Conservation (phyloP, 2,113 vertebrate genomes). For the Anolis sagrei region DNA sequence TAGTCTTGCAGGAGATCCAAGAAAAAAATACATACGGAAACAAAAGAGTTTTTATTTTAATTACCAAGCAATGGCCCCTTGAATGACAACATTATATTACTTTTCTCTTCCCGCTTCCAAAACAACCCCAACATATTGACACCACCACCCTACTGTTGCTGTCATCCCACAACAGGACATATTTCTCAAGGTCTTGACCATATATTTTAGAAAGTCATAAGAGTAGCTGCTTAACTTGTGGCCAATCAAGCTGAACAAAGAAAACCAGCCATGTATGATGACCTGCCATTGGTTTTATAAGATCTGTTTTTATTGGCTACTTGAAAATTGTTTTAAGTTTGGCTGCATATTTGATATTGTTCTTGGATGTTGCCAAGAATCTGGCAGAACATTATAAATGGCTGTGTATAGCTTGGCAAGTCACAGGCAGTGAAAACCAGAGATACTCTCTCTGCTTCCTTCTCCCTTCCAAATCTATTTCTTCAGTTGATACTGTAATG, state of each 20-base stretch:
- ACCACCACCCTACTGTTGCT: slow-evolving; percentile 21
- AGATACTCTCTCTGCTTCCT: slow-evolving; percentile 49
- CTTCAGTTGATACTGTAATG: neutral
- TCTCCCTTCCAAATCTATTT: neutral
- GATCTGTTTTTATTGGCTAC: slow-evolving; percentile 15
- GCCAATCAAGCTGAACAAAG: neutral
- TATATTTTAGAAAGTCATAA: slow-evolving; percentile 56
- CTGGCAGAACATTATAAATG: neutral
- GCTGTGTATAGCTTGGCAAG: neutral
- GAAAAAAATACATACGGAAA: slow-evolving; percentile 84
- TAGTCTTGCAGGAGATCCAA: slow-evolving; percentile 87
- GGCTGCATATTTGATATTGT: neutral
- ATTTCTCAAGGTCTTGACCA: slow-evolving; percentile 51
- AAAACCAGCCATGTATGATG: neutral
- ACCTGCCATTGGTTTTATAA: neutral
- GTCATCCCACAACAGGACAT: slow-evolving; percentile 57
- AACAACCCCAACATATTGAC: slow-evolving; percentile 56
- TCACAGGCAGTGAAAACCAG: neutral
- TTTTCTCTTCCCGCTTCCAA: slow-evolving; percentile 46
- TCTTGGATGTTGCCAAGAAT: neutral
- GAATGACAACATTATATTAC: slow-evolving; percentile 74
- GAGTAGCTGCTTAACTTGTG: slow-evolving; percentile 7
- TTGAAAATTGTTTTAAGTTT: neutral
- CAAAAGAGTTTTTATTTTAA: slow-evolving; percentile 86
- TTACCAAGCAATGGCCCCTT: slow-evolving; percentile 79